phyloP scores from a whole-genome alignment of 2,113 vertebrate species.

The Phylloscopus trochiloides region DNA sequence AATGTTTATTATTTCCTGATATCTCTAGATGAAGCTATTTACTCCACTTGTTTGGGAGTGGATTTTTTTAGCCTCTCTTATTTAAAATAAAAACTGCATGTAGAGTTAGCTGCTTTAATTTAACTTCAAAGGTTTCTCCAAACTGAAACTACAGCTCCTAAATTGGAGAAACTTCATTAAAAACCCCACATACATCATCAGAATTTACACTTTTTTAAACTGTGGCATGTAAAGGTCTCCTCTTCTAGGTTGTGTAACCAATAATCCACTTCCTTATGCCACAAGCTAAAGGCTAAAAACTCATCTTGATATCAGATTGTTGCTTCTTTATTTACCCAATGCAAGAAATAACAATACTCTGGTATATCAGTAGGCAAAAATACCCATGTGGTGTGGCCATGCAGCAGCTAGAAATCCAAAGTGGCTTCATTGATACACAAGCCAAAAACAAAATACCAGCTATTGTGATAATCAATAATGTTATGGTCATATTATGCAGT shows the following conservation, averaged over 20 bases:
- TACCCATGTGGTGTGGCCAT: background rate
- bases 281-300: background rate
- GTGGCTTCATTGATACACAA: background rate
- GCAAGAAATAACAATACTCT: background rate
- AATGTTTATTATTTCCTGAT: background rate
- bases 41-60: background rate
- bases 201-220: background rate
- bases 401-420: background rate
- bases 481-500: background rate
- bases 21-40: background rate
- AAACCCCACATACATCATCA: background rate
- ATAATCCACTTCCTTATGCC: background rate
- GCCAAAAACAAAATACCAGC: accelerated
- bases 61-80: background rate
- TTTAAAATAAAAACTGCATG: background rate
- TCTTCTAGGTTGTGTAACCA: background rate
- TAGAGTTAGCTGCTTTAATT: background rate
- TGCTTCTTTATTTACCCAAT: background rate
- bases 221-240: accelerated
- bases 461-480: background rate
- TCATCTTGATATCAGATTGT: background rate
- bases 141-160: background rate
- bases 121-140: background rate
- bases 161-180: background rate
- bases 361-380: background rate